Percentiles rank a stretch among this genome's conserved stretches.
Conservation (phyloP, 2,797 vertebrate species). For the Psittacula echo region DNA sequence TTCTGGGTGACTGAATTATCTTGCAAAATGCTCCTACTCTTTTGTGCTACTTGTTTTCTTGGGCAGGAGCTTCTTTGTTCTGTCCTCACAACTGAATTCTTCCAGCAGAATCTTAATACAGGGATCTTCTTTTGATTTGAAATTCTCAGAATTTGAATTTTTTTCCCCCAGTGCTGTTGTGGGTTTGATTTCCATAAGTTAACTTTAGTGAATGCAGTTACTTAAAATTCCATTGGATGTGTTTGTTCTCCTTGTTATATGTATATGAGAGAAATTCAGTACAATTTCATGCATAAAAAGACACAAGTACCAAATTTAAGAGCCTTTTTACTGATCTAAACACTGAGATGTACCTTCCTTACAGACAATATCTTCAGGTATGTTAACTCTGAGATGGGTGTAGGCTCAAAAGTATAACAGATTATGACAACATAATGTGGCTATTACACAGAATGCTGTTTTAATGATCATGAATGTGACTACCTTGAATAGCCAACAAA, state of each 20-base stretch:
- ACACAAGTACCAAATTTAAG: conserved; percentile 24
- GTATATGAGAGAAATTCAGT: not conserved
- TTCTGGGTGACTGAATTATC: not conserved
- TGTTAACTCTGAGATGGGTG: not conserved
- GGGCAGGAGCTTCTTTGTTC: not conserved
- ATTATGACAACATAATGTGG: not conserved
- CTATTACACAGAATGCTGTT: not conserved
- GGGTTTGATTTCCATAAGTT: not conserved
- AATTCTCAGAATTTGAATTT: not conserved
- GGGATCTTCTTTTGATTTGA: not conserved
- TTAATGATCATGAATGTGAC: not conserved
- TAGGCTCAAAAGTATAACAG: not conserved
- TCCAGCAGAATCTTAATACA: conserved; percentile 10
- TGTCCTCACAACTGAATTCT: not conserved
- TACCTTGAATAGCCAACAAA: not conserved
- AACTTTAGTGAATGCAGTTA: not conserved
- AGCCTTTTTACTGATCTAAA: conserved; percentile 47
- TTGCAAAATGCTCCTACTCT: not conserved
- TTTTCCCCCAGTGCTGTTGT: not conserved
- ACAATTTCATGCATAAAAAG: conserved; percentile 54
- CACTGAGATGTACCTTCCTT: not conserved
- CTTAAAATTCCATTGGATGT: conserved; percentile 21
- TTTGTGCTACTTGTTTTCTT: not conserved
- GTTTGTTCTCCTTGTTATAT: not conserved
- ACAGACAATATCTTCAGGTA: not conserved